These are phyloP conservation scores for Ecliptopera silaceata DNA, from an alignment of 2,888 invertebrate genomes.

Conservation along the genomic window DNA sequence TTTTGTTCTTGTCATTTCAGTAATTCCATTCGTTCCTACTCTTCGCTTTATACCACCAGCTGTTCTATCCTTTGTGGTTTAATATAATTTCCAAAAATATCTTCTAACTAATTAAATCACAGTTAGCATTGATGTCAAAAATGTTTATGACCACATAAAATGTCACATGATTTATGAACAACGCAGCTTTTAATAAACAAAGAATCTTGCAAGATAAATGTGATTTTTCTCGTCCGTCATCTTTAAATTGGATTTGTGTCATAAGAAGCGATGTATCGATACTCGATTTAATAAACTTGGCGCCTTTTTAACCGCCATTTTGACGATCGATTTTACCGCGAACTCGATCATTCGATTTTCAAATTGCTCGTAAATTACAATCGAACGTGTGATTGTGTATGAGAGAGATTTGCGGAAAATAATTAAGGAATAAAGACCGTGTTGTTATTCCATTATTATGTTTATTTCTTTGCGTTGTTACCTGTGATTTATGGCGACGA, in stretches of 20 bases:
- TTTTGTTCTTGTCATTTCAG: too few species aligned
- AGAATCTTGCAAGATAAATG: slow-evolving; percentile 36
- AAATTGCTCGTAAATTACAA: slow-evolving; percentile 40
- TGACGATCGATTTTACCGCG: slow-evolving; percentile 34
- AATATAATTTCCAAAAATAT: too few species aligned
- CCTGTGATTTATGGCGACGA: slow-evolving; percentile 53
- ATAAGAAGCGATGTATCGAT: slow-evolving; percentile 45
- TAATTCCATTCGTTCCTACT: too few species aligned
- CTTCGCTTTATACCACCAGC: too few species aligned
- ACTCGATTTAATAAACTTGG: slow-evolving; percentile 28
- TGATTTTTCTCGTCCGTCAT: slow-evolving; percentile 42
- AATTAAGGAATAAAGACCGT: slow-evolving; percentile 26
- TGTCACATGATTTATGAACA: slow-evolving; percentile 30
- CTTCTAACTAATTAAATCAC: not conserved
- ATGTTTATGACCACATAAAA: too few species aligned
- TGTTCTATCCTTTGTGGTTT: too few species aligned
- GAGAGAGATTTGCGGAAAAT: slow-evolving; percentile 22
- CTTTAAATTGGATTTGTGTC: slow-evolving; percentile 57
- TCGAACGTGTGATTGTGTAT: slow-evolving; percentile 30
- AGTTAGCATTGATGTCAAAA: not conserved
- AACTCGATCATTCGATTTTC: slow-evolving; percentile 28
- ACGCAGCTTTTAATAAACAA: slow-evolving; percentile 14
- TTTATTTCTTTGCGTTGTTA: slow-evolving; percentile 55
- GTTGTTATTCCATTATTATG: slow-evolving; percentile 49
- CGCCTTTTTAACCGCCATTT: slow-evolving; percentile 29